phyloP scores from a whole-genome alignment of 2,113 vertebrate species.

The Meleagris gallopavo region DNA sequence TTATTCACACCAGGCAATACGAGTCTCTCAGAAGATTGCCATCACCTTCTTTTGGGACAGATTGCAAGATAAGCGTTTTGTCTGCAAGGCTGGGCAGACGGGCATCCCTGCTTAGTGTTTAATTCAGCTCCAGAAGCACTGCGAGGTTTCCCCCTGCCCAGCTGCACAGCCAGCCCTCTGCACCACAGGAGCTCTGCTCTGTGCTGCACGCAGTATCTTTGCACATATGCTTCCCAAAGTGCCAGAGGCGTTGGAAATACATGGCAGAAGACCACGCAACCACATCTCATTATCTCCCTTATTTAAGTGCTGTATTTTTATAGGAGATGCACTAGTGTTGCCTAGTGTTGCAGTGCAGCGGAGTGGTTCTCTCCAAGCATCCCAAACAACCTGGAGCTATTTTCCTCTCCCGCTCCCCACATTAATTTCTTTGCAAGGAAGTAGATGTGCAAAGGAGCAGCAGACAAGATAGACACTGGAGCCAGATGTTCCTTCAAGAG shows the following conservation, averaged over 20 bases:
- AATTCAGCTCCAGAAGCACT: neutral
- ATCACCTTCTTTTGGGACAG: neutral
- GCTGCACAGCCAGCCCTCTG: neutral
- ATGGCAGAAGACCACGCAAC: neutral
- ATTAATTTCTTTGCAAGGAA: conserved; percentile 48
- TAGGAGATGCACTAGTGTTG: conserved; percentile 15
- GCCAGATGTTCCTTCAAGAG: conserved; percentile 34
- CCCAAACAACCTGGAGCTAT: neutral
- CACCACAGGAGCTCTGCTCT: neutral
- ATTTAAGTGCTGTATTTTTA: neutral
- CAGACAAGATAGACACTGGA: conserved; percentile 56
- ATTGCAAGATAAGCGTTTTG: neutral
- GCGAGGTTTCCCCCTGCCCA: neutral
- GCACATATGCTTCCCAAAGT: neutral
- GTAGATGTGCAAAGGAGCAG: conserved; percentile 55
- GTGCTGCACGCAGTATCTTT: neutral
- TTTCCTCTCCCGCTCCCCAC: neutral
- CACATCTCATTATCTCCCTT: neutral
- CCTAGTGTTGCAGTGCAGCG: conserved; percentile 32
- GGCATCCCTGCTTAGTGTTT: neutral
- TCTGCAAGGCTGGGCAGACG: neutral
- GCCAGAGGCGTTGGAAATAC: neutral
- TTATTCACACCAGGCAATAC: neutral
- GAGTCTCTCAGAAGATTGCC: neutral
- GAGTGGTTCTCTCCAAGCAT: conserved; percentile 53